These are phyloP conservation scores for Scrobipalpa atriplicella DNA, from an alignment of 2,888 invertebrate species.

Conservation along the genomic window DNA sequence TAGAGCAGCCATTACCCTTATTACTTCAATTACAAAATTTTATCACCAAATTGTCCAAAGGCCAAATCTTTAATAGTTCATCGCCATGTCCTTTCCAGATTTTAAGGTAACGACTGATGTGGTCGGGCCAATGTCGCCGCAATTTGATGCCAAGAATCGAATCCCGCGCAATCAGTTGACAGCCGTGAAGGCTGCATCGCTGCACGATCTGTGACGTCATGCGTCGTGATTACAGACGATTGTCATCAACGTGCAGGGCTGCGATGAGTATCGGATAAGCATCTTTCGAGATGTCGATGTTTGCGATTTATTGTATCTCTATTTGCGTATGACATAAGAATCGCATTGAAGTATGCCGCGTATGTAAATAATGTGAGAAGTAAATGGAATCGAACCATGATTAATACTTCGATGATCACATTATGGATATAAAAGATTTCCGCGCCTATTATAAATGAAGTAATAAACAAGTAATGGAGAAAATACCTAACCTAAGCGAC, in stretches of 20 bases:
- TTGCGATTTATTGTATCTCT: conserved; percentile 3
- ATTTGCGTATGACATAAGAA: conserved; percentile 6
- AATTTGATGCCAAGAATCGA: conserved; percentile 46
- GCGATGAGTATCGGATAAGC: conserved; percentile 37
- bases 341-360: conserved; percentile 15
- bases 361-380: conserved; percentile 5
- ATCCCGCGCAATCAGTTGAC: conserved; percentile 59
- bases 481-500: too few species aligned
- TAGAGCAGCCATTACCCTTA: conserved; percentile 12
- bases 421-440: background rate
- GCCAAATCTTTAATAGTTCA: conserved; percentile 15
- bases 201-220: conserved; percentile 70
- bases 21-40: conserved; percentile 18
- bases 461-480: too few species aligned
- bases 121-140: conserved; percentile 48
- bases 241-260: conserved; percentile 65
- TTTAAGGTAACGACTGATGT: conserved; percentile 18
- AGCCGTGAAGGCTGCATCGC: conserved; percentile 70
- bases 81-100: conserved; percentile 12
- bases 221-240: conserved; percentile 63
- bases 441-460: background rate
- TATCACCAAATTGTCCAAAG: conserved; percentile 23
- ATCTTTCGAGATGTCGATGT: conserved; percentile 1
- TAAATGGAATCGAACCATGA: conserved; percentile 4
- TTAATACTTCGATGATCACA: background rate